Base-by-base conservation (phyloP, 23 tunicate species). In the Aplidium turbinatum region DNA sequence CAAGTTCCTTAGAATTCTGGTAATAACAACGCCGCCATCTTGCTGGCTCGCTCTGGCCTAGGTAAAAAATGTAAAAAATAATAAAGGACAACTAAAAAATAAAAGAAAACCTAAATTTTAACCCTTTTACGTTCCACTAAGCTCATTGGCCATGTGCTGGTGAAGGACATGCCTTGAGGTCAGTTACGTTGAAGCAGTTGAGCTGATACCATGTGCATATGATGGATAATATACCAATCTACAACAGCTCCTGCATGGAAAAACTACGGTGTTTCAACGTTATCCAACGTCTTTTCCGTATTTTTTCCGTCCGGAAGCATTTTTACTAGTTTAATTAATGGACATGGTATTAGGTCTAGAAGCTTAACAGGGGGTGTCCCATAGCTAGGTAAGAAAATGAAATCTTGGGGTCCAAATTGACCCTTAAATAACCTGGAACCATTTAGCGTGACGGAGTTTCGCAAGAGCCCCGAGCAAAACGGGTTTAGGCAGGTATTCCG, bases 391-490 rank as follows among this genome's bases (percentile, higher is more conserved):
- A n/a, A n/a, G n/a, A n/a, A n/a, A n/a, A n/a, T n/a, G n/a, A n/a
- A 42, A 42, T 9, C 50, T 42, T 11, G 16, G 50, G 38, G 38
- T 58, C 31, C 3, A 70, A 6, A 66, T 25, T 62, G 68, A 16
- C 38, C 38, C 68, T 62, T 5, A 6, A 24, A 0, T 47, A 47
- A 90, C 97, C 90, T 90, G 97, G 68, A 90, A 90, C 97, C 97
- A 90, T 53, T 90, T 82, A 26, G 90, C 66, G 58, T 90, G 90
- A 29, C 97, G 77, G 20, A 91, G 86, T 50, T 79, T 57, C 18
- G 97, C 97, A 26, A 91, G 97, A 50, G 97, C 97, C 35, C 68
- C 86, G 11, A 91, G 72, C 72, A 80, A 67, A 34, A 78, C 20
- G 4, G 77, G 32, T 51, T 84, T 84, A 50, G 86, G 82, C 1